A percentile compares a stretch with the other conserved stretches of the same genome.
Evolutionary conservation across 1,140 invertebrate genomes (phyloP).

Genomic region (Mycetomoellerius zeteki): DNA sequence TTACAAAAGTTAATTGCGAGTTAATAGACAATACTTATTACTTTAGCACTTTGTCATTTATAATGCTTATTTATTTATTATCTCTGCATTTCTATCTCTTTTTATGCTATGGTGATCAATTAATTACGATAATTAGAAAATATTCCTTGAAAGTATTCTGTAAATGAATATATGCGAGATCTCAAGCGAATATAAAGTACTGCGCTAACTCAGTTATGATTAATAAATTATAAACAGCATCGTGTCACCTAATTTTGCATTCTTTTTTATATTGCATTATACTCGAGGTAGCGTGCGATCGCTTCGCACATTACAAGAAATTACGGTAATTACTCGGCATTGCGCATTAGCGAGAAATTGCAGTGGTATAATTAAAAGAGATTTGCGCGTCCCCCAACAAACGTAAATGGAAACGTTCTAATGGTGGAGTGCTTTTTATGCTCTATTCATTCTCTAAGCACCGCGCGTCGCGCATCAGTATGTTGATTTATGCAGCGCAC

Average conservation of each 20-base stretch:
- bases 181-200: conserved; percentile 36
- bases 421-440: conserved; percentile 50
- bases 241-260: conserved; percentile 32
- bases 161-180: conserved; percentile 13
- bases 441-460: conserved; percentile 53
- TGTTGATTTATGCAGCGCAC: conserved; percentile 50
- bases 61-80: conserved; percentile 22
- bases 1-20: background rate
- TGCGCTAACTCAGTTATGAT: conserved; percentile 17
- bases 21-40: background rate
- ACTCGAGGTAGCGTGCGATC: conserved; percentile 6
- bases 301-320: conserved; percentile 18
- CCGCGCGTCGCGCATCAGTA: conserved; percentile 33
- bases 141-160: background rate
- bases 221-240: conserved; percentile 49
- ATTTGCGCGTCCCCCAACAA: conserved; percentile 41
- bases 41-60: background rate
- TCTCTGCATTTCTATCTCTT: background rate
- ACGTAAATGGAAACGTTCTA: conserved; percentile 53
- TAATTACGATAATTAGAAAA: conserved; percentile 68
- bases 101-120: conserved; percentile 6
- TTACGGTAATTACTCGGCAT: conserved; percentile 38
- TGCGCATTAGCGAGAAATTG: conserved; percentile 24
- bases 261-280: conserved; percentile 17
- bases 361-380: conserved; percentile 48